Evolutionary conservation across 2,113 vertebrate species (phyloP), one percentile per base, ranked within the genome.

Genomic region (Struthio camelus): DNA sequence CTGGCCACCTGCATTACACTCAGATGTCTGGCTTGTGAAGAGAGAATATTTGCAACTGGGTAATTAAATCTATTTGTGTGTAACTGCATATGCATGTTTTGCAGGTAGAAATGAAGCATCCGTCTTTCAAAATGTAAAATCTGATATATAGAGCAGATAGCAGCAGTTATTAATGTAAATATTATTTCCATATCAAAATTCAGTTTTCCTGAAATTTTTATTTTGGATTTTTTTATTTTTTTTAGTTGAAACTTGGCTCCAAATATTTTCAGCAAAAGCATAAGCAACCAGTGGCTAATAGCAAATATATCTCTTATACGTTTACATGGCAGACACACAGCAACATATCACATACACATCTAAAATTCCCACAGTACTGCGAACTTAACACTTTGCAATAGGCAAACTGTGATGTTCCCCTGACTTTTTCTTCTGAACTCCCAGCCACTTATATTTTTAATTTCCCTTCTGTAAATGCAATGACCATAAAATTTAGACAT

Each of bases 41-140:
- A 93, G 79, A 87, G 81, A 78, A 80, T 84, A 87, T 90, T 78
- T 89, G 78, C 93, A 93, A 82, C 89, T 93, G 85, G 88, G 89
- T 90, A 92, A 93, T 95, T 93, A 95, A 76, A 91, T 61, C 70
- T 96, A n/a, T 93, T 94, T 87, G 66, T 44, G 77, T 27, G 78
- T 72, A 44, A 61, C 70, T 91, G 75, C 66, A 79, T 30, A 69
- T 69, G 19, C 65, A 79, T 85, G 42, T 65, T 95, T 96, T 90
- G 83, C 67, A 94, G 70, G 54, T 87, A 71, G 51, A 89, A 65
- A 56, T 64, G 79, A 44, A 30, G 6, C 56, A 80, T 22, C 32
- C 32, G 59, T 82, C 58, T 76, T 87, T 44, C 70, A 82, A 82
- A 82, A 76, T 24, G 6, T 27, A 72, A 76, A 12, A 64, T 44